Base-by-base conservation (phyloP, 2,797 vertebrate genomes). In the Oreochromis grahami region DNA sequence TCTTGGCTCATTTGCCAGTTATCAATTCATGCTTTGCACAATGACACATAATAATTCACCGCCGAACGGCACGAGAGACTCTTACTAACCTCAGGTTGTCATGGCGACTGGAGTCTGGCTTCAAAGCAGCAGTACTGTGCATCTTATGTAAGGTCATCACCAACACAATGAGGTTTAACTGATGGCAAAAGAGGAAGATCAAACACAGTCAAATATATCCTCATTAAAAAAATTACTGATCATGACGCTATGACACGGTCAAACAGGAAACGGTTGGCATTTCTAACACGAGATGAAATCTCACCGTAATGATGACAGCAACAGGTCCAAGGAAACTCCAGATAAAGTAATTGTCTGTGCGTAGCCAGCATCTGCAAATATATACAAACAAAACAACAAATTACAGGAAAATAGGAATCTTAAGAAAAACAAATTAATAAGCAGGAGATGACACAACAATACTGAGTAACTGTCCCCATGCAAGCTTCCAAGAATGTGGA, bases 301-400 rank as follows among this genome's bases (percentile, higher is more conserved):
- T 97, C 88, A 98, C 98, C 94, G 97, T 97, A 26, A 98, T 97
- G 80, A 98, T 92, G 32, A 97, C 96, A 38, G 96, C 98, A 9
- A 97, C 98, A 0, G 98, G 98, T 45, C 98, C 98, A 0, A 98
- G 97, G 91, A 98, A 98, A 80, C 97, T 98, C 97, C 97, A 98
- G 93, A 98, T 98, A 91, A 98, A 98, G 82, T 98, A 97, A 85
- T 98, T 98, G 91, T 98, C 98, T 79, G 97, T 97, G 21, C 97
- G 96, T 36, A 98, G 95, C 98, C 98, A 98, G 91, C 98, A 98
- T 53, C 98, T 98, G 82, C 32, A 76, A 38, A 80, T 50, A 83
- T 8, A 83, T 21, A 84, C 13, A 83, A n/a, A 84, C 2, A 80
- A 76, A 72, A 19, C 85, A 12, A 70, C n/a, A 82, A 70, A 86